These are phyloP conservation scores for Muscidifurax raptorellus DNA, from an alignment of 1,140 invertebrate genomes.

Conservation along the genomic window DNA sequence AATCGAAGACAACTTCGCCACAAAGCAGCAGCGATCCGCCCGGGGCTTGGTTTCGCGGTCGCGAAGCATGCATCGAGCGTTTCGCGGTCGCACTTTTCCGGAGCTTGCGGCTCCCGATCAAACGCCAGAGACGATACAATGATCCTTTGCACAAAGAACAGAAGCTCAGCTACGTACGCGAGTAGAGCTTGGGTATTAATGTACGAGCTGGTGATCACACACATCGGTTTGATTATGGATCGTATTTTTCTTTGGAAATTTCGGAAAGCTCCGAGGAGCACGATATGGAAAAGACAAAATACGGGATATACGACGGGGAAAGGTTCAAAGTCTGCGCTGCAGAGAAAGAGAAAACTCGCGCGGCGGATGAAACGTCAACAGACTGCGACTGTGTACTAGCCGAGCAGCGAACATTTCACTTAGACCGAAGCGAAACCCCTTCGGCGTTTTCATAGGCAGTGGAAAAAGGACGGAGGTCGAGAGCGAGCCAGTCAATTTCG, in stretches of 20 bases:
- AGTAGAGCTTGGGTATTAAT: background rate
- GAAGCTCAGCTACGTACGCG: background rate
- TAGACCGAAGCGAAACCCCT: constrained; percentile 1
- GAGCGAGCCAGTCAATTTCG: constrained; percentile 12
- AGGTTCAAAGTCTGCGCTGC: background rate
- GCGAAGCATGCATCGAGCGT: background rate
- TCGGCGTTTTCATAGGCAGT: constrained; percentile 19
- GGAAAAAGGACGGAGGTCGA: background rate
- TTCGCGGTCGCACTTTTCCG: background rate
- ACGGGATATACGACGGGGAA: background rate
- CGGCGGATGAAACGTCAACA: constrained; percentile 30
- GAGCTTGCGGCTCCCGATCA: background rate
- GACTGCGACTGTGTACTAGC: background rate
- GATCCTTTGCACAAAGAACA: background rate
- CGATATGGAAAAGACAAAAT: no score
- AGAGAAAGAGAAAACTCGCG: background rate
- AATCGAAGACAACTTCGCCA: background rate
- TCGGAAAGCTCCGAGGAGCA: no score
- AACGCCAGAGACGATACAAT: background rate
- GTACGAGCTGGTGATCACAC: background rate
- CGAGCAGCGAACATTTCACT: background rate
- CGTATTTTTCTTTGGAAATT: no score
- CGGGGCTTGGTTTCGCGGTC: background rate
- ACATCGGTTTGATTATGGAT: background rate
- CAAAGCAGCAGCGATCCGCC: background rate